phyloP scores from a whole-genome alignment of 30 jellyfish, hydroid and myxozoan genomes.

The Aurelia coerulea region DNA sequence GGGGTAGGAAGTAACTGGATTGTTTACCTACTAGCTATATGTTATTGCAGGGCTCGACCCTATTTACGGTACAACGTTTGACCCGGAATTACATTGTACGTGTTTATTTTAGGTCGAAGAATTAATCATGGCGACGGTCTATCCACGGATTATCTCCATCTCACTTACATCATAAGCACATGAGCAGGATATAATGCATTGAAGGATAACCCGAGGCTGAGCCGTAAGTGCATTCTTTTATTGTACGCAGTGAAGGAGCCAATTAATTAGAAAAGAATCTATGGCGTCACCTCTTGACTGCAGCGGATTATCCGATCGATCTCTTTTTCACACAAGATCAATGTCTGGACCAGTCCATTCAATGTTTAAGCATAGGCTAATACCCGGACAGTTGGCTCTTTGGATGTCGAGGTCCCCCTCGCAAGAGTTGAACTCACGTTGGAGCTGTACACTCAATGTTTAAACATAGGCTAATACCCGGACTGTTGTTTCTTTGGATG shows the following conservation, averaged over 20 bases:
- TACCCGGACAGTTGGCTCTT: too few species aligned
- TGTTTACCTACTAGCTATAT: too few species aligned
- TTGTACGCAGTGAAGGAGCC: constrained; percentile 53
- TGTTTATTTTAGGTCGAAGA: constrained; percentile 35
- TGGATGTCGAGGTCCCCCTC: too few species aligned
- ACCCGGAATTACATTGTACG: constrained; percentile 23
- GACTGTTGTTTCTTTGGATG: too few species aligned
- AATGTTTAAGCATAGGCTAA: too few species aligned
- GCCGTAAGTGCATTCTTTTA: background rate
- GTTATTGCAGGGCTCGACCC: too few species aligned
- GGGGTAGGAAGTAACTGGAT: too few species aligned
- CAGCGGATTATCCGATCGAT: constrained; percentile 53
- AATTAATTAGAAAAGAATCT: constrained; percentile 14
- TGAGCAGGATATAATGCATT: constrained; percentile 6
- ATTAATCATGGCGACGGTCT: constrained; percentile 70
- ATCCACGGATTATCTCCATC: constrained; percentile 31
- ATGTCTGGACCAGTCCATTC: constrained; percentile 46
- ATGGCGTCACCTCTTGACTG: constrained; percentile 51
- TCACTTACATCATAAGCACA: constrained; percentile 26
- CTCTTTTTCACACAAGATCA: constrained; percentile 66
- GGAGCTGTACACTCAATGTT: too few species aligned
- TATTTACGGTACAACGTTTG: background rate
- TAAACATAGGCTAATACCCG: too few species aligned
- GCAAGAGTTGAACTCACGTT: too few species aligned
- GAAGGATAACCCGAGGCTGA: constrained; percentile 12